Evolutionary conservation across 1,140 invertebrate species (phyloP).

Genomic region (Euura saliciscinereae): DNA sequence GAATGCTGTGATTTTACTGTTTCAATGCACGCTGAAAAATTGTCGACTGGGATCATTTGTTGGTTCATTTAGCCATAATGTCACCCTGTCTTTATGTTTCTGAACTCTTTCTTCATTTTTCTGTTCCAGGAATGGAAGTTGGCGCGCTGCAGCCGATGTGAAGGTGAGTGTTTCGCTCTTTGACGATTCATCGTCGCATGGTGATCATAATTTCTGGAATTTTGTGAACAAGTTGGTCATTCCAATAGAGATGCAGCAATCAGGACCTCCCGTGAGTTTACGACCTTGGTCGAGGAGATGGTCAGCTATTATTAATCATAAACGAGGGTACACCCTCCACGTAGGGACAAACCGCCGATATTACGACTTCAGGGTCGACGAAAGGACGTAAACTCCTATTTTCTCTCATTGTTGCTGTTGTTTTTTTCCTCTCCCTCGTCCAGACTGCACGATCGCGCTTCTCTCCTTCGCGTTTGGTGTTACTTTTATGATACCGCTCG

Average conservation of each 20-base stretch:
- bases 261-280: slow-evolving; percentile 33
- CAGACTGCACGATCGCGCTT: slow-evolving; percentile 2
- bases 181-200: slow-evolving; percentile 9
- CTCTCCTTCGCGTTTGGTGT: slow-evolving; percentile 19
- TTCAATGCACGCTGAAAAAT: too few species aligned
- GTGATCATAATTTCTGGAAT: slow-evolving; percentile 20
- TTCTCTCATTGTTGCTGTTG: background rate
- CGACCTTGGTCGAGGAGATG: slow-evolving; percentile 18
- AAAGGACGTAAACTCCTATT: slow-evolving; percentile 3
- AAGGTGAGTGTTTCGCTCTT: too few species aligned
- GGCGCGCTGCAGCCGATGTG: too few species aligned
- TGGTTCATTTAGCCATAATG: too few species aligned
- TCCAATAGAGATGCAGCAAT: too few species aligned
- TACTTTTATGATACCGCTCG: slow-evolving; percentile 26
- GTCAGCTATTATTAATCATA: slow-evolving; percentile 33
- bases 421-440: slow-evolving; percentile 15
- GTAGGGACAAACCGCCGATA: background rate
- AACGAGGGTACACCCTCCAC: slow-evolving; percentile 3
- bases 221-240: slow-evolving; percentile 21
- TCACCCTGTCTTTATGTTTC: too few species aligned
- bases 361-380: slow-evolving; percentile 15
- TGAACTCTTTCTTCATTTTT: too few species aligned
- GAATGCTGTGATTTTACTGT: too few species aligned
- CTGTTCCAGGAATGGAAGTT: too few species aligned
- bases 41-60: too few species aligned